Base-by-base conservation (phyloP, 2,113 vertebrate species). In the Neolamprologus falcicula region DNA sequence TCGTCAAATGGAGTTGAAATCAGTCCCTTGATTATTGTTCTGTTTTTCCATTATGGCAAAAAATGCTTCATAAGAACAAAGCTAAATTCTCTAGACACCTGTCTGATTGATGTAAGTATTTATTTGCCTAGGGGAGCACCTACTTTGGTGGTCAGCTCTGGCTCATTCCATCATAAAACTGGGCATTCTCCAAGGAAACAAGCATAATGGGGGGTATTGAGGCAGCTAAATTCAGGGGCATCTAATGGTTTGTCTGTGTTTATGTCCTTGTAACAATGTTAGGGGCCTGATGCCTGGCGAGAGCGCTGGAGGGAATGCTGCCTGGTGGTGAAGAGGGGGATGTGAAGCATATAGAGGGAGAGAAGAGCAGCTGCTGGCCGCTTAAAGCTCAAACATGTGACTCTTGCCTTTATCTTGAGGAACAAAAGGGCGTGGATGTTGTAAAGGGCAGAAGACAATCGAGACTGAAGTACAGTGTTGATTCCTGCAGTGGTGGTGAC, bases 221-320 rank as follows among this genome's bases (percentile, higher is more conserved):
- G 95, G 95, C 89, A 91, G 93, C 95, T 96, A 96, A 96, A 97
- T 97, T 97, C 96, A 95, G 91, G 86, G 79, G 55, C 80, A 96
- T 97, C 97, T 96, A 96, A 97, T 97, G 97, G 96, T 94, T 96
- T 96, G 96, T 97, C 97, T 96, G 95, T 96, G 96, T 98, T 97
- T 97, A 97, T 94, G 95, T 97, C 97, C 97, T 96, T 89, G 94
- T 97, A 97, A 97, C 98, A 97, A 96, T 97, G 96, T 97, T 96
- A 95, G 90, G 88, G 93, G 93, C 94, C 96, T 93, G 89, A 94
- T 86, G 92, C 94, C 88, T 84, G 89, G 86, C 86, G 93, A 96
- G 79, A 57, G 80, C 80, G 82, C 86, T 50, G 55, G 88, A 91
- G 93, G 90, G 92, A 93, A 90, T 86, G 59, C 85, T 92, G 89